Percentiles rank a stretch among this genome's conserved stretches.
Evolutionary conservation across 2,888 invertebrate genomes (phyloP).

Genomic region (Stenchaetothrips biformis): DNA sequence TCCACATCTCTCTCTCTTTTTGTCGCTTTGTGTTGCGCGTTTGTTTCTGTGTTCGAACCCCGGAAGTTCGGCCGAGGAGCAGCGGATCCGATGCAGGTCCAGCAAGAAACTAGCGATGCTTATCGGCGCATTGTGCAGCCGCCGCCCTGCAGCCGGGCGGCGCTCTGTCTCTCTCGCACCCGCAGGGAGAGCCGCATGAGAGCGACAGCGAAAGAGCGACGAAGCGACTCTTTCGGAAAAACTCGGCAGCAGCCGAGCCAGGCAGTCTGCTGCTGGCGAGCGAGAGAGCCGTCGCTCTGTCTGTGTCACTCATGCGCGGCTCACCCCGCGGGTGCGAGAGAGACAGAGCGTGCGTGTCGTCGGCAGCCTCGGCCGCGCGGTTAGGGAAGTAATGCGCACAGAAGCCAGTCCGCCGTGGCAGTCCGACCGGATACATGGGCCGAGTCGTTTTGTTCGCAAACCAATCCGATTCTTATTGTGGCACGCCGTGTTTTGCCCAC

Average conservation of each 20-base stretch:
- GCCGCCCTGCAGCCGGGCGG: too few species aligned
- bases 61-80: too few species aligned
- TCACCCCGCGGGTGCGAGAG: neutral
- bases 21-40: neutral
- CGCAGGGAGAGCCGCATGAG: too few species aligned
- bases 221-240: too few species aligned
- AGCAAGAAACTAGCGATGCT: neutral
- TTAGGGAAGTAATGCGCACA: neutral
- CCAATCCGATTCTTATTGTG: conserved; percentile 9
- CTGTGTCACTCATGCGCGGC: neutral
- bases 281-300: neutral
- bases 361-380: neutral
- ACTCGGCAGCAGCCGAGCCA: neutral
- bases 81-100: too few species aligned
- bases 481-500: conserved; percentile 1
- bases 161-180: too few species aligned
- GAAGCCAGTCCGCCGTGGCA: neutral
- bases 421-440: neutral
- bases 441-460: neutral
- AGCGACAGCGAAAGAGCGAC: too few species aligned
- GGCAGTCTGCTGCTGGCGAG: neutral
- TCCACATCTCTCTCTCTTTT: neutral
- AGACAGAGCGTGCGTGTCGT: neutral
- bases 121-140: neutral
- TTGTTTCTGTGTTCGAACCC: neutral